A percentile compares a stretch with the other conserved stretches of the same genome.
These are phyloP conservation scores for Sorex fumeus DNA, from an alignment of 2,113 vertebrate species.

Conservation along the genomic window DNA sequence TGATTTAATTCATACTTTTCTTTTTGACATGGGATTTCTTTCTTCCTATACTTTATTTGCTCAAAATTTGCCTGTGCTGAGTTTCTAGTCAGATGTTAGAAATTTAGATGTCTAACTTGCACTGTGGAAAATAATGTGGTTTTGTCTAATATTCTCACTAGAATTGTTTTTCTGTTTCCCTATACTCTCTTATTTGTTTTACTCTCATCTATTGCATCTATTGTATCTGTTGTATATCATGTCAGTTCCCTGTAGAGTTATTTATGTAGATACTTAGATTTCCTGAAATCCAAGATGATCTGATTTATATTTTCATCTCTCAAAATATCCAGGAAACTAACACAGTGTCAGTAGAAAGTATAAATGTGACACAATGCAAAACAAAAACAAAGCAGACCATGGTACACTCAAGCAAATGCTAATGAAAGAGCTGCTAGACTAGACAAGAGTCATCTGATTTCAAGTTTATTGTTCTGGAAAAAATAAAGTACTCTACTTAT, in stretches of 20 bases:
- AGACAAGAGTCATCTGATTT: not conserved
- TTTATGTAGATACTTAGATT: not conserved
- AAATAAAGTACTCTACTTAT: no score
- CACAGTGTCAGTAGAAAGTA: not conserved
- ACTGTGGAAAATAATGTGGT: not conserved
- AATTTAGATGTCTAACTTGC: not conserved
- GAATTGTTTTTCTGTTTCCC: slow-evolving; percentile 36
- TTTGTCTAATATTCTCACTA: not conserved
- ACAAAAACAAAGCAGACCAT: not conserved
- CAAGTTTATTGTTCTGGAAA: not conserved
- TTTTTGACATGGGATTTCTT: not conserved
- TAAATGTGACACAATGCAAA: not conserved
- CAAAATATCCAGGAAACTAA: not conserved
- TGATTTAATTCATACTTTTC: not conserved
- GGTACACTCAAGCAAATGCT: not conserved
- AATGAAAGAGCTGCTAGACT: not conserved
- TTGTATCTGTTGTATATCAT: no score
- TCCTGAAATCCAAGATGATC: not conserved
- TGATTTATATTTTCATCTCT: not conserved
- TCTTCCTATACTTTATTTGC: not conserved
- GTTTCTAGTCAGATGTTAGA: not conserved
- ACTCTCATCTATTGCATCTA: not conserved
- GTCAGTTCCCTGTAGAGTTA: not conserved
- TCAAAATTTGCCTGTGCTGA: not conserved
- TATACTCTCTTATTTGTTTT: not conserved